phyloP scores from a whole-genome alignment of 2,888 invertebrate genomes.

The Diadegma fenestrale region DNA sequence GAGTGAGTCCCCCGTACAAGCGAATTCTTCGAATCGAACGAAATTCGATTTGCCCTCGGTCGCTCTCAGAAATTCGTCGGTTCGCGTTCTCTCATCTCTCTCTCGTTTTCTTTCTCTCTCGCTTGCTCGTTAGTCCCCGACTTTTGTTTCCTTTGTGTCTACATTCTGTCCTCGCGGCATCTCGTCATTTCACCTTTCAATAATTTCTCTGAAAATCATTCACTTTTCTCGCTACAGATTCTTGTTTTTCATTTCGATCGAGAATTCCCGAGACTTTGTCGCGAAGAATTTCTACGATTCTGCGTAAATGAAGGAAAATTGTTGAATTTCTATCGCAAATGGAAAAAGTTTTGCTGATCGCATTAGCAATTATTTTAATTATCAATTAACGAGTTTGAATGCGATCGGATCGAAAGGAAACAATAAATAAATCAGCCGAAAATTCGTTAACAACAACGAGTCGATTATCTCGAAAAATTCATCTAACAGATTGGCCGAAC shows the following conservation, averaged over 20 bases:
- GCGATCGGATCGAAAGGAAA: neutral
- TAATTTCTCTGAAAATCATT: slow-evolving; percentile 11
- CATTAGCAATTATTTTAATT: neutral
- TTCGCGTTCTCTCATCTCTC: slow-evolving; percentile 30
- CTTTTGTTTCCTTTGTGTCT: slow-evolving; percentile 63
- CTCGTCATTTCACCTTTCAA: slow-evolving; percentile 38
- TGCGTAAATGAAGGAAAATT: neutral
- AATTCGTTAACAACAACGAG: neutral
- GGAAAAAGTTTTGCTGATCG: neutral
- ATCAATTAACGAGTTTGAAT: neutral
- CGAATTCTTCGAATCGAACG: slow-evolving; percentile 66
- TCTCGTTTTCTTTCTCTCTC: slow-evolving; percentile 37
- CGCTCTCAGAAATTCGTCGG: slow-evolving; percentile 49
- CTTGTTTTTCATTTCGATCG: neutral
- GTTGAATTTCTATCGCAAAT: neutral
- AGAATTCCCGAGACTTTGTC: neutral
- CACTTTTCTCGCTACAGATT: slow-evolving; percentile 9
- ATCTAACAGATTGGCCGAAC: neutral
- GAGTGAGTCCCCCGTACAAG: slow-evolving; percentile 36
- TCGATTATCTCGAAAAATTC: neutral
- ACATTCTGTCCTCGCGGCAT: slow-evolving; percentile 29
- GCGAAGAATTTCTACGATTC: neutral
- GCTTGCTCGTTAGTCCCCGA: slow-evolving; percentile 9
- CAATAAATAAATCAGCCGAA: neutral
- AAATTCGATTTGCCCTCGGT: slow-evolving; percentile 61